phyloP scores from a whole-genome alignment of 2,797 vertebrate genomes.

The Acipenser transmontanus region DNA sequence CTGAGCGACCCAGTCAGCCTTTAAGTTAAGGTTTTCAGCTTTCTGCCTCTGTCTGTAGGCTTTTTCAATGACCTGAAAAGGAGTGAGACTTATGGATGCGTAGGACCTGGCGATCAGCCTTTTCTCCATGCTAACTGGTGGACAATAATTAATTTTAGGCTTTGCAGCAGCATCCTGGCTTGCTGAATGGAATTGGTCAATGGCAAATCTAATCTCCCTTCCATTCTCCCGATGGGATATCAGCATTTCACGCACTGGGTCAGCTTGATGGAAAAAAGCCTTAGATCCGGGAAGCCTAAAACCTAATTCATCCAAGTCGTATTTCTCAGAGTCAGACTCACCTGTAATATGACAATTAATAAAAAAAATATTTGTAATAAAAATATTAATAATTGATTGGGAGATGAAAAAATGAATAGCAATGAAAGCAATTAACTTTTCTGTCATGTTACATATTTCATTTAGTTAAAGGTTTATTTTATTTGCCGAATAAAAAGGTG shows the following conservation, averaged over 20 bases:
- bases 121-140: conserved; percentile 15
- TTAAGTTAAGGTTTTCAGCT: conserved; percentile 16
- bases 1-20: conserved; percentile 13
- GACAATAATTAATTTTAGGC: background rate
- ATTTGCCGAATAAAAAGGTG: too few species aligned
- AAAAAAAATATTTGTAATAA: too few species aligned
- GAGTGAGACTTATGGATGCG: conserved; percentile 28
- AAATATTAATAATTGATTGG: too few species aligned
- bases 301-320: conserved; percentile 13
- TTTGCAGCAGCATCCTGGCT: conserved; percentile 1
- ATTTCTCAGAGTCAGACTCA: too few species aligned
- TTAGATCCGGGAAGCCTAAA: conserved; percentile 38
- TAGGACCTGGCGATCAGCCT: conserved; percentile 18
- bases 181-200: conserved; percentile 22
- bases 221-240: conserved; percentile 25
- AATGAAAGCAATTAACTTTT: too few species aligned
- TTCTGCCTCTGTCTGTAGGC: conserved; percentile 28
- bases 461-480: too few species aligned
- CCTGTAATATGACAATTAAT: too few species aligned
- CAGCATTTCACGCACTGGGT: conserved; percentile 24
- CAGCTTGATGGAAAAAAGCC: conserved; percentile 24
- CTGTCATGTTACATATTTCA: too few species aligned
- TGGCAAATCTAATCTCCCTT: conserved; percentile 18
- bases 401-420: too few species aligned
- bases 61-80: conserved; percentile 38